A percentile compares a stretch with the other conserved stretches of the same genome.
Evolutionary conservation across 2,888 invertebrate species (phyloP).

Genomic region (Spilarctia lutea): DNA sequence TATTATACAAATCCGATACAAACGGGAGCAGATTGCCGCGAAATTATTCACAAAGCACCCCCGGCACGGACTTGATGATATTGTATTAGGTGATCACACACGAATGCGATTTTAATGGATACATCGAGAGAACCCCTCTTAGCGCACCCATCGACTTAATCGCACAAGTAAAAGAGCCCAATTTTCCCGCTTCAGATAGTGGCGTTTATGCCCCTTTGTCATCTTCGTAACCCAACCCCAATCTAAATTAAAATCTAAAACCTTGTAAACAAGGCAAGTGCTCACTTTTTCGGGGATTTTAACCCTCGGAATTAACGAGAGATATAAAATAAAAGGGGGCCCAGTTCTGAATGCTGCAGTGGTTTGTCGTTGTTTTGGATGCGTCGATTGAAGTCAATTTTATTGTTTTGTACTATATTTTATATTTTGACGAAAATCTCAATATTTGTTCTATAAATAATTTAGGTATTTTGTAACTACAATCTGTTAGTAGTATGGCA

Average conservation of each 20-base stretch:
- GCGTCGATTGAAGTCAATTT: constrained; percentile 46
- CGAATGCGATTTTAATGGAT: constrained; percentile 87
- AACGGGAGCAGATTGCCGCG: constrained; percentile 84
- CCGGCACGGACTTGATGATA: constrained; percentile 83
- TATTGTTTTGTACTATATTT: constrained; percentile 25
- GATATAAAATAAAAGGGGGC: constrained; percentile 74
- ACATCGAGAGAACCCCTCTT: constrained; percentile 62
- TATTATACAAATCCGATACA: constrained; percentile 78
- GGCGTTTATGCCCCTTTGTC: constrained; percentile 71
- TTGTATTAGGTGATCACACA: constrained; percentile 87
- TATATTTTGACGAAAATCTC: background rate
- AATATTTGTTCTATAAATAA: background rate
- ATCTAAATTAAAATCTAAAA: constrained; percentile 88
- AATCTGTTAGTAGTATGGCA: too few relatives aligned
- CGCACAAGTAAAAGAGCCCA: constrained; percentile 56
- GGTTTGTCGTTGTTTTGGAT: constrained; percentile 64
- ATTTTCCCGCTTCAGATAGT: constrained; percentile 55
- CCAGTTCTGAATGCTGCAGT: constrained; percentile 61
- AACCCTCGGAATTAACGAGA: constrained; percentile 86
- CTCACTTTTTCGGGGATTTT: constrained; percentile 87
- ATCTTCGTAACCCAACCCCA: constrained; percentile 72
- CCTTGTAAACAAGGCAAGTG: constrained; percentile 88
- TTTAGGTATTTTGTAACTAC: background rate
- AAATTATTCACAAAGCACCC: constrained; percentile 86
- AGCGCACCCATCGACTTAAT: constrained; percentile 58